A percentile compares a stretch with the other conserved stretches of the same genome.
Conservation (phyloP, 2,113 vertebrate genomes). For the Carassius auratus region DNA sequence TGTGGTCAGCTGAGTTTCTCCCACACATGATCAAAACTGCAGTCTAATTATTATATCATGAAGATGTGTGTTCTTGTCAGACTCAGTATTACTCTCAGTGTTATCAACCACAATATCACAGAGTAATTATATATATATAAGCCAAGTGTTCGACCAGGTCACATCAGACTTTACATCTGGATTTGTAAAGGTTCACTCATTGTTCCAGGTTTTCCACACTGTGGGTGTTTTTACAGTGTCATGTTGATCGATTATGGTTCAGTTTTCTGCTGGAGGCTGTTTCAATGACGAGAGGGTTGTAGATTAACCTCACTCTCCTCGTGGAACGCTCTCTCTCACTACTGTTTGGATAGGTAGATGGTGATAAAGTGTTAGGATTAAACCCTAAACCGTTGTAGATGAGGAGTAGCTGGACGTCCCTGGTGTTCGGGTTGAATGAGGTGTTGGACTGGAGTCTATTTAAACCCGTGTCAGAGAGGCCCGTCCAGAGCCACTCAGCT, state of each 20-base stretch:
- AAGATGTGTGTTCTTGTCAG: neutral
- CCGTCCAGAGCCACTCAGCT: slow-evolving; percentile 30
- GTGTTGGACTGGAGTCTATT: slow-evolving; percentile 54
- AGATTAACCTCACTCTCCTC: slow-evolving; percentile 58
- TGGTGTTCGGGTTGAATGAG: neutral
- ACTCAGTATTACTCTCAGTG: neutral
- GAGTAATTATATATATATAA: neutral
- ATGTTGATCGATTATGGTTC: slow-evolving; percentile 3
- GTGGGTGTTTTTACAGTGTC: neutral
- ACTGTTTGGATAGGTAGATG: neutral
- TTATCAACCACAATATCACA: neutral
- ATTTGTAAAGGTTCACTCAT: neutral
- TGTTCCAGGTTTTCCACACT: neutral
- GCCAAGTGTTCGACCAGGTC: neutral
- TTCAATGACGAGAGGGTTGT: slow-evolving; percentile 47
- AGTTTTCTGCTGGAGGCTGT: slow-evolving; percentile 22
- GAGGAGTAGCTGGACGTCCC: neutral
- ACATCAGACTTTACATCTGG: neutral
- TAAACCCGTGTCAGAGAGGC: slow-evolving; percentile 47
- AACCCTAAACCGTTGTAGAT: neutral
- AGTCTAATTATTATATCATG: neutral
- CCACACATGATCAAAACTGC: too few species aligned
- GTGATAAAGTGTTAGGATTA: neutral
- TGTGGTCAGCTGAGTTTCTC: slow-evolving; percentile 27
- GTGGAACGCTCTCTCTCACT: neutral